Conservation (phyloP, 2,113 vertebrate species). For the Macquaria ambigua region DNA sequence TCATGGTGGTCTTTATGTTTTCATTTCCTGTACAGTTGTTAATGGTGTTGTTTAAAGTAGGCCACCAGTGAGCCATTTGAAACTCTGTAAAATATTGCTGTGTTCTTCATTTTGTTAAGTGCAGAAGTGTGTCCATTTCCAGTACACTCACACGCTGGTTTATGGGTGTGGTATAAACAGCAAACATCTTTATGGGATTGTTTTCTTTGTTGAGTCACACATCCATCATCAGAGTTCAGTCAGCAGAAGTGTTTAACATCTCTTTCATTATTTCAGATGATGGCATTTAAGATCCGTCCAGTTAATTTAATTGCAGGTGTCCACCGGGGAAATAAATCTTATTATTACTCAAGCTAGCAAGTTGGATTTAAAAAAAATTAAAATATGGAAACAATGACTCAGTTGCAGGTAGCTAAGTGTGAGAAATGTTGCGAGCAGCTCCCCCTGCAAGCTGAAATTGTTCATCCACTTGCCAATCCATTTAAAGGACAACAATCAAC, state of each 20-base stretch:
- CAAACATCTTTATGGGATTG: slow-evolving; percentile 40
- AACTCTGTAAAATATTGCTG: neutral
- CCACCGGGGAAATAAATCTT: slow-evolving; percentile 21
- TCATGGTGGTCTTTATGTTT: neutral
- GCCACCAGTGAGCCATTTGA: slow-evolving; percentile 2
- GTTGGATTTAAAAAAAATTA: slow-evolving; percentile 10
- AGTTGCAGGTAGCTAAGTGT: neutral
- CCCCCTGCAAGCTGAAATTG: neutral
- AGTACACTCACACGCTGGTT: neutral
- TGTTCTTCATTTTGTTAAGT: slow-evolving; percentile 63
- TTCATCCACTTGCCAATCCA: slow-evolving; percentile 12
- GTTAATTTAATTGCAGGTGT: slow-evolving; percentile 31
- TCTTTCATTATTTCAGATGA: slow-evolving; percentile 35
- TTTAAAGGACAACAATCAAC: slow-evolving; percentile 54
- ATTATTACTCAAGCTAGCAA: neutral
- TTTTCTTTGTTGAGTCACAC: slow-evolving; percentile 42
- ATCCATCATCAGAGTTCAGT: slow-evolving; percentile 54
- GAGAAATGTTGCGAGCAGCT: neutral
- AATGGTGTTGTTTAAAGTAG: slow-evolving; percentile 11
- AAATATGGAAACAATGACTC: neutral
- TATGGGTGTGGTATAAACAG: neutral
- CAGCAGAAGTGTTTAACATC: slow-evolving; percentile 28
- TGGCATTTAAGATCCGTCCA: slow-evolving; percentile 34
- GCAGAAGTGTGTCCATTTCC: slow-evolving; percentile 27
- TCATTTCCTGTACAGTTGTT: slow-evolving; percentile 1